Base-by-base conservation (phyloP, 37 sponge, comb jelly and placozoan genomes). In the Theonella swinhoei region DNA sequence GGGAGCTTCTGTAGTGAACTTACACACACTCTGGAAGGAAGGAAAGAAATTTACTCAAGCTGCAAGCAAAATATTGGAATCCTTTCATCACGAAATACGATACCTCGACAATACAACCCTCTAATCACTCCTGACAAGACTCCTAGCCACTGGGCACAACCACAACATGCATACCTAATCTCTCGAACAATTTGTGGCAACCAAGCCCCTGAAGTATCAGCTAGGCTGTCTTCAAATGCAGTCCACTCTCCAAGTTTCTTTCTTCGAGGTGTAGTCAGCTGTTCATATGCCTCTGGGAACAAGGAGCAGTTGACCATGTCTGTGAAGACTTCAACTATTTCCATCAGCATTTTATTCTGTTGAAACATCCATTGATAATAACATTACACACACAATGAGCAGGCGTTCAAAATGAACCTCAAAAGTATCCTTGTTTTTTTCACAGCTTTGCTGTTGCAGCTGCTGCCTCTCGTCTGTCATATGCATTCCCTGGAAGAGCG, bases 301-400 rank as follows among this genome's bases (percentile, higher is more conserved):
- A 96, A 87, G 17, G 92, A 64, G 60, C 80, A 59, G 74, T 90
- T 84, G 72, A 96, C 87, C 90, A 96, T 91, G 81, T 96, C 90
- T 11, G 88, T 83, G 74, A 87, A 96, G 35, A 89, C 65, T 74
- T 93, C 88, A 37, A 78, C n/a, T 1, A 94, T 75, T 63, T 83
- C 87, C 70, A 86, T 38, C 58, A 95, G 58, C 90, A 89, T 95
- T 2, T 26, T 30, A 75, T 87, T 54, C 31, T 60, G 39, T 25
- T 3, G 37, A 36, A 4, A 11, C 31, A 36, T 23, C 4, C 30
- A 20, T 70, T 76, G 71, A 4, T 66, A 24, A 42, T 25, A 80
- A 28, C 8, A 37, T 2, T 5, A 80, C 24, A 69, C 35, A 42
- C 35, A 66, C 42, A 38, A 24, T 79, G 32, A n/a, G n/a, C n/a